Base-by-base conservation (phyloP, 2,888 invertebrate species). In the Eremobia ochroleuca region DNA sequence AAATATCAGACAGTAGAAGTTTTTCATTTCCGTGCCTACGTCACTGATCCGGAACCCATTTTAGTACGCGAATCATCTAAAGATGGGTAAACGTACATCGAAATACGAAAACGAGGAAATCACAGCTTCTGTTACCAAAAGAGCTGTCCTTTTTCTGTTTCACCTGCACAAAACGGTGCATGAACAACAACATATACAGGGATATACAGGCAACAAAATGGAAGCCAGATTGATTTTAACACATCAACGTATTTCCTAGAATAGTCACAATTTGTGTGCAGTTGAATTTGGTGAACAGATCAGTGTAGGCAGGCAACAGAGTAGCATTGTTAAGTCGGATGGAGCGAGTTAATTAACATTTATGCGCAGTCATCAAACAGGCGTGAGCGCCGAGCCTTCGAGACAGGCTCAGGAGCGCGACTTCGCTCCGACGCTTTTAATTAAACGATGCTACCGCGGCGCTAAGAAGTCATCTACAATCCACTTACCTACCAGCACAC, bases 1-100 rank as follows among this genome's bases (percentile, higher is more conserved):
- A 90, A 91, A 92, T 90, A 90, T 90, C 83, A 83, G 61, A 72
- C 92, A 92, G 92, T 93, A 92, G 90, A 91, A 93, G 92, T 91
- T 93, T 94, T 94, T 94, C 93, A 95, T 95, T 95, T 95, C 94
- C 94, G 93, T 88, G 92, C 91, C 93, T 92, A 92, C 92, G 91
- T 94, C 94, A 93, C 89, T 89, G 89, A 90, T 91, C 92, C 92
- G 92, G 91, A 93, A 93, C 91, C 91, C 91, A 93, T 94, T 94
- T 92, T 92, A 92, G 89, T 89, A 92, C 92, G 90, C 91, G 92
- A 92, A 93, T 92, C 92, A 91, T 88, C 88, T 89, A 85, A 91
- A 92, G 90, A 91, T 87, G 91, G 90, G 90, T 89, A 90, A 91
- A 90, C 86, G 89, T 91, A 89, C 86, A 86, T 85, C 87, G 87